Base-by-base conservation (phyloP, 1,140 invertebrate species). In the Dreissena rostriformis region DNA sequence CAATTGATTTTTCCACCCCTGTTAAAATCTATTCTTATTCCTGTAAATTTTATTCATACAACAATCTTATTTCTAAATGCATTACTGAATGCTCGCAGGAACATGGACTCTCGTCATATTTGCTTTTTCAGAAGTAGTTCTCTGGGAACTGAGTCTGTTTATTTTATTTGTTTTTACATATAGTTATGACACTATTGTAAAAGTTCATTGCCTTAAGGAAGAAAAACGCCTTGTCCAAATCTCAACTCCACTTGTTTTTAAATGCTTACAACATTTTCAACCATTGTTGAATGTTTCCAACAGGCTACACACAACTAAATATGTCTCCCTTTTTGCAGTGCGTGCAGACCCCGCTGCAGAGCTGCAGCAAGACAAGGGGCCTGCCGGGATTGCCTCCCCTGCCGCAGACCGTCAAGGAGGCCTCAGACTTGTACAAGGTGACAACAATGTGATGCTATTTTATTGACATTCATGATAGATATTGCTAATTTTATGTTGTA, bases 401-500 rank as follows among this genome's bases (percentile, higher is more conserved):
- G 17, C 92, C 92, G 57, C 67, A 85, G 24, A 80, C 87, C 49
- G 84, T 86, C 8, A 90, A 88, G 71, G 91, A 93, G 72, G 89
- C 90, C 53, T 92, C 92, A 55, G 90, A 92, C 73, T 87, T 93
- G 0, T 93, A 93, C 80, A 88, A 93, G 91, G 92, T 93, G 88
- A 78, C n/a, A n/a, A n/a, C n/a, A n/a, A n/a, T n/a, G n/a, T n/a
- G n/a, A n/a, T n/a, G n/a, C n/a, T n/a, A n/a, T n/a, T n/a, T n/a
- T n/a, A n/a, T n/a, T n/a, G n/a, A n/a, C n/a, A n/a, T n/a, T n/a
- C n/a, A n/a, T n/a, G n/a, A n/a, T n/a, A n/a, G n/a, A 51, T 53
- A 22, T 51, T 76, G 39, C 68, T 53, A 53, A 24, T 80, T 39
- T 39, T 8, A 39, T 39, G 39, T 5, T 39, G 39, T 39, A 39